These are phyloP conservation scores for Lycorma delicatula DNA, from an alignment of 1,140 invertebrate genomes.

Conservation along the genomic window DNA sequence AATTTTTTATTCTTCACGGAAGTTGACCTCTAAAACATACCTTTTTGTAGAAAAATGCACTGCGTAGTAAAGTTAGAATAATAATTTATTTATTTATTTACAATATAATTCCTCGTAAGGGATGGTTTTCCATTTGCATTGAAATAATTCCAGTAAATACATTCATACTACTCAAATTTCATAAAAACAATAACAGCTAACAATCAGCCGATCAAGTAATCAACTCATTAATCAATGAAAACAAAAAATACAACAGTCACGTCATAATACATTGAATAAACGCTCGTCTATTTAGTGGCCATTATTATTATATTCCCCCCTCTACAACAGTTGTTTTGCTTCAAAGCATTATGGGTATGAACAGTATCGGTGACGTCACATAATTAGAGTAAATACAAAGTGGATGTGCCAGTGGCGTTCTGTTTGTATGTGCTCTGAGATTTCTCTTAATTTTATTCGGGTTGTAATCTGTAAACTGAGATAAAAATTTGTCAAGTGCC, in stretches of 20 bases:
- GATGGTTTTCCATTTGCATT: too few relatives aligned
- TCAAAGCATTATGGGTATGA: slow-evolving; percentile 34
- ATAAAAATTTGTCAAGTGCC: slow-evolving; percentile 1
- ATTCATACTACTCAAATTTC: too few relatives aligned
- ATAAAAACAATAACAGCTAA: too few relatives aligned
- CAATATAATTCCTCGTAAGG: too few relatives aligned
- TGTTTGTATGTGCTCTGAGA: slow-evolving; percentile 44
- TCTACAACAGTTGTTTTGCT: slow-evolving; percentile 20
- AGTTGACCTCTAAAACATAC: too few relatives aligned
- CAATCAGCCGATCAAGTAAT: too few relatives aligned
- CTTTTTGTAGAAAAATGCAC: too few relatives aligned
- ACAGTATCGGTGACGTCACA: slow-evolving; percentile 57
- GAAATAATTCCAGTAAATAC: too few relatives aligned
- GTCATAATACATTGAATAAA: background rate
- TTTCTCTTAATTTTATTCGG: slow-evolving; percentile 33
- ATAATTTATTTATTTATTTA: too few relatives aligned
- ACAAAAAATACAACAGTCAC: slow-evolving; percentile 7
- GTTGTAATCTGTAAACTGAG: slow-evolving; percentile 2
- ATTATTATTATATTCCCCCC: slow-evolving; percentile 5
- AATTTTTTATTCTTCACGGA: too few relatives aligned
- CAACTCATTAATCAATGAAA: too few relatives aligned
- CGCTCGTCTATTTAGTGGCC: background rate
- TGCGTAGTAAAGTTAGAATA: too few relatives aligned
- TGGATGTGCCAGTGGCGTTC: slow-evolving; percentile 58
- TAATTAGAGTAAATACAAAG: slow-evolving; percentile 71